Base-by-base conservation (phyloP, 2,797 vertebrate genomes). In the Acanthopagrus latus region DNA sequence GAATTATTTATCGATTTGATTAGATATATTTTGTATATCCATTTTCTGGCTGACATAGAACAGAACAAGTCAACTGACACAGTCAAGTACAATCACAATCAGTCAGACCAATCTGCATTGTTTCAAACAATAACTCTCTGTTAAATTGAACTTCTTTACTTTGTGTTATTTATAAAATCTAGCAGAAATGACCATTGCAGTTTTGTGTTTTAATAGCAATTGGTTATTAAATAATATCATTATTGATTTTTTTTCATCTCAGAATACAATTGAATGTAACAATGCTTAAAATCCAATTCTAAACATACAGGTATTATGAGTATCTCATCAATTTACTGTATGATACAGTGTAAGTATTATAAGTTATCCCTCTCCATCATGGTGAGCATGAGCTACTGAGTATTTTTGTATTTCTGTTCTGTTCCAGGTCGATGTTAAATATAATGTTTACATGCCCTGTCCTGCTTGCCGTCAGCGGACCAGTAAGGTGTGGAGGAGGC, bases 401-500 rank as follows among this genome's bases (percentile, higher is more conserved):
- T 23, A 25, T 43, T 25, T 33, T 33, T n/a, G n/a, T n/a, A n/a
- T 21, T 44, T 17, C 21, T 41, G 11, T 48, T 21, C 27, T 41
- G 33, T 64, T 54, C 18, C 13, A 25, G 17, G 47, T 63, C 75
- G 29, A 60, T 52, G 47, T 71, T 69, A 60, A 69, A 71, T 58
- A 60, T 14, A 64, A 51, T 58, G 10, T 72, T 78, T 79, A 60
- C 50, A 50, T 57, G n/a, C 25, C 50, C 16, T 2, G n/a, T 46
- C 11, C 47, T 60, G 48, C 29, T 60, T 64, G 51, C 13, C 9
- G 23, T 57, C 62, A 60, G 6, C 2, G 7, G 13, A 70, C 77
- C 76, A 47, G 57, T 43, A 62, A 78, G 55, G 62, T 57, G 58
- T 78, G 62, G 13, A 58, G 57, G 25, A 79, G 57, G 46, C 52